Conservation (phyloP, 2,888 invertebrate species). For the Nomada fucata region DNA sequence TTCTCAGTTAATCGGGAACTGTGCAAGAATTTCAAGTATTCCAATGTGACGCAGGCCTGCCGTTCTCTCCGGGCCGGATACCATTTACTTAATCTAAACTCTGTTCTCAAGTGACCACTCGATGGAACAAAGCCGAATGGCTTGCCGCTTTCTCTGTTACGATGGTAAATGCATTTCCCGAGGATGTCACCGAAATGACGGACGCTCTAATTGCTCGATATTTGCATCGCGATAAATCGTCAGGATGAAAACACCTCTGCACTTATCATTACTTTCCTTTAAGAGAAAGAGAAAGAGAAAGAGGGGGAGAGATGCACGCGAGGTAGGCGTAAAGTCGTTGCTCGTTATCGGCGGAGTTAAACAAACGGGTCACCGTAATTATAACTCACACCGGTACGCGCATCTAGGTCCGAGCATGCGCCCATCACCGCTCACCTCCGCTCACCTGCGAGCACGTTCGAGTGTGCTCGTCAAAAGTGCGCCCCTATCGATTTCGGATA, state of each 20-base stretch:
- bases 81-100: too few relatives aligned
- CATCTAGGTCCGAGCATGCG: slow-evolving; percentile 55
- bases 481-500: slow-evolving; percentile 67
- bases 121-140: too few relatives aligned
- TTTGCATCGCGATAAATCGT: slow-evolving; percentile 41
- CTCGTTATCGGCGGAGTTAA: slow-evolving; percentile 70
- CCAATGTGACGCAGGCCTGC: background rate
- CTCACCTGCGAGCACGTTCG: slow-evolving; percentile 54
- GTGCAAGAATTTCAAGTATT: background rate
- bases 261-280: slow-evolving; percentile 10
- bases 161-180: too few relatives aligned
- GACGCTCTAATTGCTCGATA: slow-evolving; percentile 34
- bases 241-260: slow-evolving; percentile 16
- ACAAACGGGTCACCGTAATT: slow-evolving; percentile 66
- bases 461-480: slow-evolving; percentile 63
- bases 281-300: background rate
- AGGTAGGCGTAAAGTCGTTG: slow-evolving; percentile 59
- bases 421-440: slow-evolving; percentile 26
- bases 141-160: too few relatives aligned
- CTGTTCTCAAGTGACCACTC: too few relatives aligned
- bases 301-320: background rate
- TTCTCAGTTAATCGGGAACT: background rate
- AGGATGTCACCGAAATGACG: too few relatives aligned
- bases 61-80: too few relatives aligned
- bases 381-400: slow-evolving; percentile 49